A percentile compares a stretch with the other conserved stretches of the same genome.
phyloP scores from a whole-genome alignment of 2,888 invertebrate species.

The Diarsia mendica region DNA sequence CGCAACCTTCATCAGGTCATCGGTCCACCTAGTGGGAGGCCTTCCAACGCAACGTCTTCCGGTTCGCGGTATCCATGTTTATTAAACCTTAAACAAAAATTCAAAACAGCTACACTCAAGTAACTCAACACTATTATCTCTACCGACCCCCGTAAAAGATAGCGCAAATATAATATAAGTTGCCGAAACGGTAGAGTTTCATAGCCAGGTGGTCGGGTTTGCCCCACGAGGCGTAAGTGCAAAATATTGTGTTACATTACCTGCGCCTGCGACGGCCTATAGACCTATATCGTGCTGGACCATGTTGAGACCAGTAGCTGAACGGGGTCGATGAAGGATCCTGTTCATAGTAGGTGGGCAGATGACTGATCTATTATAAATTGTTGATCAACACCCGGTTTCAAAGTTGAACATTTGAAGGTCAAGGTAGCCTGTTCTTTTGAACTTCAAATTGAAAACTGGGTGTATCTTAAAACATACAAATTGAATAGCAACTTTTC shows the following conservation, averaged over 20 bases:
- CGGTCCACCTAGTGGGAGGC: no score
- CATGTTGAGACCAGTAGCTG: constrained; percentile 56
- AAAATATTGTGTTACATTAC: constrained; percentile 64
- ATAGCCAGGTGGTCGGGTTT: constrained; percentile 58
- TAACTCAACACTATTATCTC: constrained; percentile 50
- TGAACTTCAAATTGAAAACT: no score
- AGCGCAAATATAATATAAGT: constrained; percentile 66
- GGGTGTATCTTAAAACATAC: no score
- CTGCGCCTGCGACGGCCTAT: constrained; percentile 54
- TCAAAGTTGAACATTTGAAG: background rate
- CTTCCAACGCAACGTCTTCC: no score
- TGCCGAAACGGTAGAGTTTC: constrained; percentile 58
- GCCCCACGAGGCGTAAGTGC: constrained; percentile 48
- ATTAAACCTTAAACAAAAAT: background rate
- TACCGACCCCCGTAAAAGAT: constrained; percentile 57
- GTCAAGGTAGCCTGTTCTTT: no score
- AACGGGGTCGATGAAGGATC: constrained; percentile 1
- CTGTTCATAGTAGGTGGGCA: constrained; percentile 1
- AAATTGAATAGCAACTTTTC: no score
- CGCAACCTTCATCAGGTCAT: no score
- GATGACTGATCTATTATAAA: background rate
- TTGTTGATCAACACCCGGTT: background rate
- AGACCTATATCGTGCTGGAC: constrained; percentile 58
- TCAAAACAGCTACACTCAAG: constrained; percentile 16
- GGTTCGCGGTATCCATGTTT: no score